Conservation (phyloP, 2,113 vertebrate genomes). For the Lontra canadensis region DNA sequence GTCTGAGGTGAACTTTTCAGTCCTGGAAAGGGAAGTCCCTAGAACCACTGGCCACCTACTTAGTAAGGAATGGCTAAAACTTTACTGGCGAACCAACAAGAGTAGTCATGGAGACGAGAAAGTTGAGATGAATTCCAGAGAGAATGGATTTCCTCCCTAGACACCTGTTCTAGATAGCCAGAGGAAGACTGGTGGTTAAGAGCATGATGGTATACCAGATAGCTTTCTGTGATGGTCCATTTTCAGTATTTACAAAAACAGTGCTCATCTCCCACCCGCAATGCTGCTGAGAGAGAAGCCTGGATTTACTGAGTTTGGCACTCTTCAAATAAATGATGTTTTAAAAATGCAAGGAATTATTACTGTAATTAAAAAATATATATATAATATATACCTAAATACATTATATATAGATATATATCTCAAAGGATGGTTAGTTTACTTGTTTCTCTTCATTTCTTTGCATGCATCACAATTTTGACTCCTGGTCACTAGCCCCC, state of each 20-base stretch:
- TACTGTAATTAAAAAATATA: not conserved
- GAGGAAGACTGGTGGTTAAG: not conserved
- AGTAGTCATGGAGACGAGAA: not conserved
- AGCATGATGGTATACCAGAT: too few species aligned
- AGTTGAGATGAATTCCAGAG: not conserved
- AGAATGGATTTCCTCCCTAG: not conserved
- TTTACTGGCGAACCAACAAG: not conserved
- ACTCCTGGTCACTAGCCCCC: not conserved
- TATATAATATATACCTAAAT: too few species aligned
- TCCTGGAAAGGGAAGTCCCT: not conserved
- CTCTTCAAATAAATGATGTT: not conserved
- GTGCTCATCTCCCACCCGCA: not conserved
- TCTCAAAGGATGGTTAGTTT: not conserved
- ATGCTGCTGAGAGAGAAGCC: not conserved
- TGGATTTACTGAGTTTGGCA: not conserved
- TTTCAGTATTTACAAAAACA: not conserved
- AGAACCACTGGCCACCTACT: not conserved
- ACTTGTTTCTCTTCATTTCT: conserved; percentile 2
- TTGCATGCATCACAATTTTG: not conserved
- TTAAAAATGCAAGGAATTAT: not conserved
- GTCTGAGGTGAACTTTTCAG: not conserved
- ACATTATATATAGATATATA: too few species aligned
- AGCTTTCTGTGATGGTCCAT: not conserved
- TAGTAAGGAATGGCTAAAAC: not conserved
- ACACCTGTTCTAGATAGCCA: not conserved